Conservation (phyloP, 1,140 invertebrate species). For the Papilio aristodemus region DNA sequence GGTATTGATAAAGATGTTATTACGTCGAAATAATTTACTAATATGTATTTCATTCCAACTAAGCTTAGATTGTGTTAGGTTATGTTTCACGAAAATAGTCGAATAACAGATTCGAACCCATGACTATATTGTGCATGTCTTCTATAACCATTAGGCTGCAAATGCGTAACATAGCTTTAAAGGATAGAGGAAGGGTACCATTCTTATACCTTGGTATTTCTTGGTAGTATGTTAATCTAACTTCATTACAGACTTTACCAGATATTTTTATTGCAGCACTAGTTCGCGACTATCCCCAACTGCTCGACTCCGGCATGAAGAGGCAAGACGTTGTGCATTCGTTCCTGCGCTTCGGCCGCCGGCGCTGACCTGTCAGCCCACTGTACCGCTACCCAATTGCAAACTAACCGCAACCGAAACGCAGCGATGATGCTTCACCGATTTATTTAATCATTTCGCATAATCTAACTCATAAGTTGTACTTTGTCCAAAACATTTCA, state of each 20-base stretch:
- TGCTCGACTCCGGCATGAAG: conserved; percentile 84
- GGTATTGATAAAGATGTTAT: no score
- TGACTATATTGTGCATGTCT: no score
- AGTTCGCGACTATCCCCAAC: conserved; percentile 76
- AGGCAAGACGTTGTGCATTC: conserved; percentile 91
- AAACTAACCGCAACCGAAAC: conserved; percentile 37
- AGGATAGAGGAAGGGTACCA: no score
- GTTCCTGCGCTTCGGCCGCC: conserved; percentile 88
- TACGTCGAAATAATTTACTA: no score
- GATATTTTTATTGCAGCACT: conserved; percentile 53
- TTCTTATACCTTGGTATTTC: no score
- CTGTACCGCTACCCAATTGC: conserved; percentile 34
- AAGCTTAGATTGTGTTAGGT: no score
- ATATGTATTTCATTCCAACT: no score
- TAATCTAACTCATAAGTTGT: conserved; percentile 44
- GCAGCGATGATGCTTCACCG: conserved; percentile 42
- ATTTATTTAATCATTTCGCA: conserved; percentile 31
- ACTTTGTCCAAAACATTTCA: conserved; percentile 71
- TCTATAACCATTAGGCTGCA: no score
- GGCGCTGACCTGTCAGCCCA: conserved; percentile 70
- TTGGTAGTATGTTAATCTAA: no score
- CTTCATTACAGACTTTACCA: background rate
- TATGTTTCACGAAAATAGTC: no score
- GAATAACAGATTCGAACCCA: no score
- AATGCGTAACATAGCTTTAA: no score